phyloP scores from a whole-genome alignment of 2,113 vertebrate species.

The Gymnogyps californianus region DNA sequence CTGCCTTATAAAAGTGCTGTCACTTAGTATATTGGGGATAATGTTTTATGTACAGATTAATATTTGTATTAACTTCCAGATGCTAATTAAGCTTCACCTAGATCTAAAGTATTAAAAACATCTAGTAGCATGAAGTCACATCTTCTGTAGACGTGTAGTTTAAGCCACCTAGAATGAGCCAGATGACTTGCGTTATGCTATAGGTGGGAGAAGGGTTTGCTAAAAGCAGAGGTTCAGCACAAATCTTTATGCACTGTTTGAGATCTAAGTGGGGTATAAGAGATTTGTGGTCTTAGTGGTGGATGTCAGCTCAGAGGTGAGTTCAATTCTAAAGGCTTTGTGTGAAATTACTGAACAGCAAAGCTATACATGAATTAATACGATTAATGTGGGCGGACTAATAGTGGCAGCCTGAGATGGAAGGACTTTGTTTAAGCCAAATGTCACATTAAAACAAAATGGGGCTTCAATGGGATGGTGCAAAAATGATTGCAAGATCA shows the following conservation, averaged over 20 bases:
- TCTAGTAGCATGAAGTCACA: slow-evolving; percentile 55
- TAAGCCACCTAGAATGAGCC: background rate
- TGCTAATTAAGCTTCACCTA: slow-evolving; percentile 46
- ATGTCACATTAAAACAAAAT: slow-evolving; percentile 6
- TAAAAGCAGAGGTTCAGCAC: background rate
- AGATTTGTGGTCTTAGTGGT: background rate
- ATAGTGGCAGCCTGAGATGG: background rate
- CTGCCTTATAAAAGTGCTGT: slow-evolving; percentile 57
- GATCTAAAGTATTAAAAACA: slow-evolving; percentile 42
- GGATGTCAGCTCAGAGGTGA: background rate
- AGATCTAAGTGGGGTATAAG: background rate
- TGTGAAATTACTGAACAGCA: background rate
- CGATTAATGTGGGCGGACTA: background rate
- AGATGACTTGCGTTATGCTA: background rate
- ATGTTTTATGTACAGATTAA: slow-evolving; percentile 46
- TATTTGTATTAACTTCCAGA: slow-evolving; percentile 50
- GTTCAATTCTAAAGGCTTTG: background rate
- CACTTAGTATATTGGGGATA: slow-evolving; percentile 62
- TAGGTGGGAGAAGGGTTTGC: background rate
- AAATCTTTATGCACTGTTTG: background rate
- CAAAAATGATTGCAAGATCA: background rate
- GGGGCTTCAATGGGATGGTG: background rate
- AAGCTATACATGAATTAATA: background rate
- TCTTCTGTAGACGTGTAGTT: slow-evolving; percentile 43
- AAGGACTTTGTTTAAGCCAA: background rate